A percentile compares a stretch with the other conserved stretches of the same genome.
phyloP scores from a whole-genome alignment of 2,888 invertebrate species.

The Xanthostigma xanthostigma region DNA sequence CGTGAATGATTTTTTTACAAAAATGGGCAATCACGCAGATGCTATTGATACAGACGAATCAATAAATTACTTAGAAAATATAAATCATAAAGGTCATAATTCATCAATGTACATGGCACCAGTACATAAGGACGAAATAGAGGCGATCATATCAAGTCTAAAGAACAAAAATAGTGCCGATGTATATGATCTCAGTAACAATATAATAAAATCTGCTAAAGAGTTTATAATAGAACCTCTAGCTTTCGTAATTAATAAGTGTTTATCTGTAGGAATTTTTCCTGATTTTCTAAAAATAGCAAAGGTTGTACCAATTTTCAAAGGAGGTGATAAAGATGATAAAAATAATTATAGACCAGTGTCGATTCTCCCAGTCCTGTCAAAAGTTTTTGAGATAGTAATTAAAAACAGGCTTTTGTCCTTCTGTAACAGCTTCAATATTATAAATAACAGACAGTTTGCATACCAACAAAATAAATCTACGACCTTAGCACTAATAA shows the following conservation, averaged over 20 bases:
- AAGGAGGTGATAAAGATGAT: constrained; percentile 5
- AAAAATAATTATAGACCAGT: constrained; percentile 6
- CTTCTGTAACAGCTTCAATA: too few species aligned
- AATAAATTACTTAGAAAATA: too few species aligned
- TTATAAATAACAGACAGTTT: constrained; percentile 3
- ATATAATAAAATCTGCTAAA: neutral
- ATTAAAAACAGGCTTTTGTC: constrained; percentile 1
- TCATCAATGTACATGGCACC: neutral
- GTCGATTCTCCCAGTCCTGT: constrained; percentile 4
- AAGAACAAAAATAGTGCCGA: constrained; percentile 2
- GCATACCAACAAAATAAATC: neutral
- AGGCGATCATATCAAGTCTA: neutral
- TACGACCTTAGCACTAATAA: constrained; percentile 3
- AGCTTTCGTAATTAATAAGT: constrained; percentile 4
- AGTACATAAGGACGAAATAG: constrained; percentile 1
- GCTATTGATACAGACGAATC: too few species aligned
- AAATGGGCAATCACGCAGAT: neutral
- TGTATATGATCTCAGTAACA: neutral
- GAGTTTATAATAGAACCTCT: neutral
- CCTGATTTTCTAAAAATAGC: constrained; percentile 3
- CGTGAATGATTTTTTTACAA: constrained; percentile 3
- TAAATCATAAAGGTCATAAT: too few species aligned
- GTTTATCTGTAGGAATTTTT: neutral
- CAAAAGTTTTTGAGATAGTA: constrained; percentile 6
- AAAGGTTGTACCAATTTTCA: constrained; percentile 7